Conservation (phyloP, 2,797 vertebrate species). For the Manis javanica region DNA sequence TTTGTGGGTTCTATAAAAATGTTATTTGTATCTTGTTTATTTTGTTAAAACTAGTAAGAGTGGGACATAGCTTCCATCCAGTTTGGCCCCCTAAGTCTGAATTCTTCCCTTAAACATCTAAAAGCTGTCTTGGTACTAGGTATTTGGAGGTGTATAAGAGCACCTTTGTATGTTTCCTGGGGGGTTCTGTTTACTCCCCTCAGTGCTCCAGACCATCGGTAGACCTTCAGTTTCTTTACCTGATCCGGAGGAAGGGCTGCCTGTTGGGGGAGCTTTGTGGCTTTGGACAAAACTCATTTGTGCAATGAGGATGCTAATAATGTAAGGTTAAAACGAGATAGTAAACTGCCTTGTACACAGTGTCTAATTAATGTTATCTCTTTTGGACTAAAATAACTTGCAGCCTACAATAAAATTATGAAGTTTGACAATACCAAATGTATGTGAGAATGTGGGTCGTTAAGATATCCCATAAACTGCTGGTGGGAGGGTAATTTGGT, state of each 20-base stretch:
- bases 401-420: background rate
- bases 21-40: background rate
- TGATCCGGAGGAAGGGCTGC: background rate
- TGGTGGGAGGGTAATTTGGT: background rate
- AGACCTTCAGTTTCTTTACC: background rate
- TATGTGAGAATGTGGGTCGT: background rate
- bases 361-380: background rate
- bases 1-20: background rate
- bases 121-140: background rate
- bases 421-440: background rate
- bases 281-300: conserved; percentile 28
- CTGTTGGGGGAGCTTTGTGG: background rate
- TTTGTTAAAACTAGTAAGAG: background rate
- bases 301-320: background rate
- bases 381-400: conserved; percentile 1
- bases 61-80: background rate
- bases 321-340: background rate
- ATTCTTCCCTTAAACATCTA: background rate
- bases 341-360: background rate
- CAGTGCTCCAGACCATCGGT: background rate
- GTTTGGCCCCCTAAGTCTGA: background rate
- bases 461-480: background rate
- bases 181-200: background rate
- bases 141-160: background rate
- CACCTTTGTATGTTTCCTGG: background rate